A percentile compares a stretch with the other conserved stretches of the same genome.
Conservation (phyloP, 2,113 vertebrate genomes). For the Psittacara wagleri region DNA sequence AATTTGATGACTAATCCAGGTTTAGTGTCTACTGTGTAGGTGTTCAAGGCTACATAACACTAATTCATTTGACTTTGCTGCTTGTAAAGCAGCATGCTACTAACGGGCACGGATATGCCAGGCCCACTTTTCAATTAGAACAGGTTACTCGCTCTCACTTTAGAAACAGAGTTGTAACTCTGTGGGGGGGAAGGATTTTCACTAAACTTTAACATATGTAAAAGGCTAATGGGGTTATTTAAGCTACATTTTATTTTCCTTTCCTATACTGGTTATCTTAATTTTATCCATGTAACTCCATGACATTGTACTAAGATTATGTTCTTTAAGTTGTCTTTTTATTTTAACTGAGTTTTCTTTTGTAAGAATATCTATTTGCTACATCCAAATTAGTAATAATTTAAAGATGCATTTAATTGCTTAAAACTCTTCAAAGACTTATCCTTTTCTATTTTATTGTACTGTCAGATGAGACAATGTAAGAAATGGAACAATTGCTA, state of each 20-base stretch:
- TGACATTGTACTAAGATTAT: not conserved
- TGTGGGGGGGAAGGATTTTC: not conserved
- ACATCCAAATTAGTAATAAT: not conserved
- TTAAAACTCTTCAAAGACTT: not conserved
- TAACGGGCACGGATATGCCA: not conserved
- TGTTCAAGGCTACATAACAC: not conserved
- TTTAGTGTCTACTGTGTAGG: not conserved
- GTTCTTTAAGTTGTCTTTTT: not conserved
- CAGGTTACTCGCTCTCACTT: not conserved
- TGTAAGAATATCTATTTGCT: not conserved
- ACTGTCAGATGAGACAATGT: not conserved
- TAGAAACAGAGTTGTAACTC: not conserved
- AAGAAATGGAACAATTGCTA: not conserved
- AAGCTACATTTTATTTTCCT: not conserved
- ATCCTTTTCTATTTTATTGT: not conserved
- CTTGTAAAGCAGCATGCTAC: not conserved
- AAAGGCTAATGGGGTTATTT: not conserved
- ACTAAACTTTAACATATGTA: not conserved
- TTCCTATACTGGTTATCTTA: not conserved
- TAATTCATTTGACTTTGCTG: not conserved
- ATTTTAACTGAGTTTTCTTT: not conserved
- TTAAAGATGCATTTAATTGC: conserved; percentile 20
- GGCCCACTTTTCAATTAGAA: not conserved
- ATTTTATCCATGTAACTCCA: not conserved
- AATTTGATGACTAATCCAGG: not conserved